Base-by-base conservation (phyloP, 2,797 vertebrate genomes). In the Alcedo atthis region DNA sequence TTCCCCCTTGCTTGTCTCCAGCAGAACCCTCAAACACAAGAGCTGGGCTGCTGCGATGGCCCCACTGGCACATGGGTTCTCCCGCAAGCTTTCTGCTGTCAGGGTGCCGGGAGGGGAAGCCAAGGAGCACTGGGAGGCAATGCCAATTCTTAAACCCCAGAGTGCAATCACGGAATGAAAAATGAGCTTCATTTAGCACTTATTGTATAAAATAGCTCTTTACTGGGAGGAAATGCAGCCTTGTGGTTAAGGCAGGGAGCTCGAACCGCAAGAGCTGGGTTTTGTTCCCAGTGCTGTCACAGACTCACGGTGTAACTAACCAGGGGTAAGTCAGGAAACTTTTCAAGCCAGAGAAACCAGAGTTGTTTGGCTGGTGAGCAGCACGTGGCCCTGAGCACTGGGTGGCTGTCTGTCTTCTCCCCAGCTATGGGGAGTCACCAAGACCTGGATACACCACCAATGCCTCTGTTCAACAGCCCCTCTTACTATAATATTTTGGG, bases 131-230 rank as follows among this genome's bases (percentile, higher is more conserved):
- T 3, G 0, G 70, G 67, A 91, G 77, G 37, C 30, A 11, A 61
- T 40, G 94, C 95, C 95, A 96, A 63, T 59, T 76, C 82, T 48
- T 58, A 93, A 94, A 85, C 93, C 89, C 90, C 80, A 58, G 92
- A 92, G 95, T 81, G 67, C 90, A 93, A 94, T 94, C 85, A 92
- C 12, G 1, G 90, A 70, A 79, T 95, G 93, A 96, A 96, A 93
- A 96, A 95, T 33, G 92, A 93, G 87, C 89, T 95, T 93, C 80
- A 91, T 94, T 96, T 96, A 96, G 95, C 90, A 94, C 94, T 95
- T 95, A 95, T 67, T 96, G 95, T 94, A 93, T 94, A 79, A 96
- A 96, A 83, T 59, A 87, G 82, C 92, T 84, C 90, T 96, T 96
- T 95, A 96, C 89, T 70, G 92, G 90, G 89, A 94, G 94, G 95